phyloP scores from a whole-genome alignment of 1,140 invertebrate species.

The Apis dorsata region DNA sequence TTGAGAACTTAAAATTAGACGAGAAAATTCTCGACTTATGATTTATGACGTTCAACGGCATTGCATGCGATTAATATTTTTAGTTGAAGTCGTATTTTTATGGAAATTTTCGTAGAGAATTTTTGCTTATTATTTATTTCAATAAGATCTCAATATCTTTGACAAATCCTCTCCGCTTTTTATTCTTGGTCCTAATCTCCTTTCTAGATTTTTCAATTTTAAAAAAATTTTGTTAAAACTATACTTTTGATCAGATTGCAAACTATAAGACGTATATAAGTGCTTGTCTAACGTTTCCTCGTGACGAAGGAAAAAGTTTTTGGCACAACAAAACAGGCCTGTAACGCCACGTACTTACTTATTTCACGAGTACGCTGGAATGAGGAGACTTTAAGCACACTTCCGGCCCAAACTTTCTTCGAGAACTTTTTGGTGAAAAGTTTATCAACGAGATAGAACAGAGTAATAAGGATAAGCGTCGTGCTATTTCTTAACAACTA shows the following conservation, averaged over 20 bases:
- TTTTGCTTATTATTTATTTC: no score
- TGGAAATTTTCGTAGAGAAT: no score
- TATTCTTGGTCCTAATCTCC: no score
- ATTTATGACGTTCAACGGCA: no score
- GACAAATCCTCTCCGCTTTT: no score
- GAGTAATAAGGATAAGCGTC: background rate
- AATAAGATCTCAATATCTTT: no score
- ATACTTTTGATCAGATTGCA: background rate
- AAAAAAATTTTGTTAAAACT: background rate
- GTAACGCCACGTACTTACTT: background rate
- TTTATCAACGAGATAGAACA: constrained; percentile 51
- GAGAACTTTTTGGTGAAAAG: constrained; percentile 43
- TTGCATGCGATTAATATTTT: no score
- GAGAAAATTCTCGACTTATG: no score
- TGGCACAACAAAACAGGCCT: background rate
- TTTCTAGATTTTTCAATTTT: no score
- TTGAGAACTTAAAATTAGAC: no score
- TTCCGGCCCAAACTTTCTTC: constrained; percentile 36
- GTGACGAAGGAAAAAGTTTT: background rate
- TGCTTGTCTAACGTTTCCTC: constrained; percentile 1
- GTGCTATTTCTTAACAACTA: constrained; percentile 35
- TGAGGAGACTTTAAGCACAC: constrained; percentile 48
- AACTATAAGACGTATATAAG: background rate
- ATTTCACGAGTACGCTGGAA: constrained; percentile 43
- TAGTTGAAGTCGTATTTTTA: no score